Evolutionary conservation across 2,113 vertebrate species (phyloP).

Genomic region (Macquaria ambigua): DNA sequence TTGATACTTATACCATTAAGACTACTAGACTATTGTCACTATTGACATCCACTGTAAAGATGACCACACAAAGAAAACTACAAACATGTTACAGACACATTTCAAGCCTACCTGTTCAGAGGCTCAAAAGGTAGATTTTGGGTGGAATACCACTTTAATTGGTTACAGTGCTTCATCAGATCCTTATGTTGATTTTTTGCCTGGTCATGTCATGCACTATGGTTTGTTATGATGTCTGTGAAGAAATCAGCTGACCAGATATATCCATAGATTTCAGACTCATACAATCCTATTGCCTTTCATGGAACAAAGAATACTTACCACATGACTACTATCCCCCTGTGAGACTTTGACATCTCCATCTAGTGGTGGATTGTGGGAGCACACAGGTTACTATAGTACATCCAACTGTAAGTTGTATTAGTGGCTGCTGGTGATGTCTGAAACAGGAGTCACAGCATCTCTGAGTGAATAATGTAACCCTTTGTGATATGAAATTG

Average conservation of each 20-base stretch:
- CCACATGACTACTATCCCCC: not conserved
- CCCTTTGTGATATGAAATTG: constrained; percentile 24
- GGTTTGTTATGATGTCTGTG: not conserved
- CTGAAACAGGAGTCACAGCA: not conserved
- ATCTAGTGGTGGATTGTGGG: constrained; percentile 63
- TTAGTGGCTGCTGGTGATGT: not conserved
- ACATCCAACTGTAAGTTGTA: constrained; percentile 5
- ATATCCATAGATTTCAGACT: not conserved
- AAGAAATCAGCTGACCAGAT: not conserved
- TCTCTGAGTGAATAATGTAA: constrained; percentile 9
- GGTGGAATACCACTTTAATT: not conserved
- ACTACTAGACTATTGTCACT: not conserved
- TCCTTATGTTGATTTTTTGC: not conserved
- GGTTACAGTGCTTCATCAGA: not conserved
- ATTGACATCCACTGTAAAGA: not conserved
- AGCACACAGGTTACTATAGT: not conserved
- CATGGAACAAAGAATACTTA: not conserved
- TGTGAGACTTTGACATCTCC: constrained; percentile 51
- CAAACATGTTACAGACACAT: too few species aligned
- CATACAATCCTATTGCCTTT: not conserved
- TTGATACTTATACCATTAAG: not conserved
- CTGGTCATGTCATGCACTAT: not conserved
- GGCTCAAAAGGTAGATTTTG: not conserved
- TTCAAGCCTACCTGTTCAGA: not conserved
- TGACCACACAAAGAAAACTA: not conserved